These are phyloP conservation scores for Rhimphoctona megacephalus DNA, from an alignment of 2,888 invertebrate genomes.

Conservation along the genomic window DNA sequence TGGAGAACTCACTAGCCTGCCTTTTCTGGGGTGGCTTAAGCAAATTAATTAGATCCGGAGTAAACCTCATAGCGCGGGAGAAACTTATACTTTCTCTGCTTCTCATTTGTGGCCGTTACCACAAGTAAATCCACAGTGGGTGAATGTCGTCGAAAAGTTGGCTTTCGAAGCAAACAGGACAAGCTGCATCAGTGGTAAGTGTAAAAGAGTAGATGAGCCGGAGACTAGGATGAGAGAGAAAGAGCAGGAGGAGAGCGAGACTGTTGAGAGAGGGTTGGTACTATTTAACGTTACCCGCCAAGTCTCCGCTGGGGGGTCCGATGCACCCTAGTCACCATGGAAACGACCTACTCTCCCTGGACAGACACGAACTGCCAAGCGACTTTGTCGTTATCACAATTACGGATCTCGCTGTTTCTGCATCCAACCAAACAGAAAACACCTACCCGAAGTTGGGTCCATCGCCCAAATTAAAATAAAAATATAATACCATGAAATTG, in stretches of 20 bases:
- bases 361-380: slow-evolving; percentile 76
- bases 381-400: slow-evolving; percentile 51
- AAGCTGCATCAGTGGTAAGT: slow-evolving; percentile 49
- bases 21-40: slow-evolving; percentile 4
- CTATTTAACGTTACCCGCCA: slow-evolving; percentile 76
- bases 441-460: background rate
- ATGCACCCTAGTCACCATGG: slow-evolving; percentile 83
- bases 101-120: background rate
- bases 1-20: background rate
- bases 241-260: slow-evolving; percentile 32
- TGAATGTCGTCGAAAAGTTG: slow-evolving; percentile 51
- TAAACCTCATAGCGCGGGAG: slow-evolving; percentile 9
- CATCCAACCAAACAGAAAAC: slow-evolving; percentile 37
- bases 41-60: slow-evolving; percentile 4
- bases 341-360: slow-evolving; percentile 85
- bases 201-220: slow-evolving; percentile 44
- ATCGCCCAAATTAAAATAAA: background rate
- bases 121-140: slow-evolving; percentile 5
- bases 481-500: background rate
- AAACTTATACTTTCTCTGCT: slow-evolving; percentile 4
- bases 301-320: slow-evolving; percentile 73
- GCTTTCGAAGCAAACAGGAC: slow-evolving; percentile 30
- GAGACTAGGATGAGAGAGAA: slow-evolving; percentile 38
- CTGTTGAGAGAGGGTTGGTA: slow-evolving; percentile 72
- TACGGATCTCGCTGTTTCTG: slow-evolving; percentile 41